Conservation (phyloP, 2,888 invertebrate species). For the Xestoiulus laeticollis region DNA sequence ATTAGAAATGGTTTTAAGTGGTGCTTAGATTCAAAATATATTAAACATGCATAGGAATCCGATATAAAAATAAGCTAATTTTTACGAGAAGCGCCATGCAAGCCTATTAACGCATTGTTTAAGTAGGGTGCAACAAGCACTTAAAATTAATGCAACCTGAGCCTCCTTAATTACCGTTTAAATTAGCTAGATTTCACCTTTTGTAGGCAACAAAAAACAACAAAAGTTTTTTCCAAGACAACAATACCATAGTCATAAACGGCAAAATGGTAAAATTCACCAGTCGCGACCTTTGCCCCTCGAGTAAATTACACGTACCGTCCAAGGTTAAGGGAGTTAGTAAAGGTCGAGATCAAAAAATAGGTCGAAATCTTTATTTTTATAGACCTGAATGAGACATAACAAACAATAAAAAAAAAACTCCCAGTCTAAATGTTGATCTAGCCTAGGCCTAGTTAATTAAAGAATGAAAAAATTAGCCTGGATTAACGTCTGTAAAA, state of each 20-base stretch:
- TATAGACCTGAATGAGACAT: not conserved
- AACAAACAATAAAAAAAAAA: not conserved
- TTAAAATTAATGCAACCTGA: slow-evolving; percentile 6
- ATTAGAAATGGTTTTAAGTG: too few species aligned
- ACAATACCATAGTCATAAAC: not conserved
- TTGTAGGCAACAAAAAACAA: not conserved
- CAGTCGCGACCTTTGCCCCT: not conserved
- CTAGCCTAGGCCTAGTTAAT: not conserved
- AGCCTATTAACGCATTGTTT: too few species aligned
- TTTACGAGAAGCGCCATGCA: not conserved
- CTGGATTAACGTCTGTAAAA: not conserved
- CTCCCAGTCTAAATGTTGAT: not conserved
- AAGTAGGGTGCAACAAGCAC: not conserved
- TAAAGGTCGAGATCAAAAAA: not conserved
- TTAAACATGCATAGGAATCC: too few species aligned
- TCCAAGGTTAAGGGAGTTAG: not conserved
- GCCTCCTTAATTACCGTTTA: not conserved
- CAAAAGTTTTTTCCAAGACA: not conserved
- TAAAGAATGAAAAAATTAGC: not conserved
- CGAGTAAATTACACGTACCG: not conserved
- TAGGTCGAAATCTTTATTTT: not conserved
- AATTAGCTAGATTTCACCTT: not conserved
- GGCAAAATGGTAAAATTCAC: not conserved
- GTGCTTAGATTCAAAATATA: too few species aligned
- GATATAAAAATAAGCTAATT: too few species aligned